Base-by-base conservation (phyloP, 2,797 vertebrate species). In the Novumbra hubbsi region DNA sequence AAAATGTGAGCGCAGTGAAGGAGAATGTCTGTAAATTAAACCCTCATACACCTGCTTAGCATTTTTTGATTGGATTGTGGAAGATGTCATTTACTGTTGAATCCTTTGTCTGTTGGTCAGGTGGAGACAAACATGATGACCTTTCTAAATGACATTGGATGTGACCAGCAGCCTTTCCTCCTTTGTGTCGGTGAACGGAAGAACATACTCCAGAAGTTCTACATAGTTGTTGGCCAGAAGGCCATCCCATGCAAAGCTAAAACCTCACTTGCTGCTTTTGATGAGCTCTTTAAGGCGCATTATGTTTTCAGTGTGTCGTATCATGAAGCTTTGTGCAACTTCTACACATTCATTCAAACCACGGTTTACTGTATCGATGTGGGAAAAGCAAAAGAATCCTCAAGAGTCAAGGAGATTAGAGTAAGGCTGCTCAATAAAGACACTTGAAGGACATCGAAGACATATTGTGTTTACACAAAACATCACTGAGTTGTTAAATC, bases 101-200 rank as follows among this genome's bases (percentile, higher is more conserved):
- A 41, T 49, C 45, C 38, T 74, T 48, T 41, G 16, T 65, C 55
- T 70, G 38, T 70, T 50, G 55, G 68, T 38, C 28, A 86, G 74
- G 69, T 80, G n/a, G 75, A 67, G 55, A 57, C 71, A 57, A 82
- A 72, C 60, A 69, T 80, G 19, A 66, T 15, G 55, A 78, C 77
- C 70, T 78, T 78, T 71, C 62, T 82, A 52, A 38, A 52, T 21
- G 73, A 73, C 30, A 41, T 63, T 64, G 38, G 30, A 73, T 16
- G 6, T 57, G 30, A 57, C n/a, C 55, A 63, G 17, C 76, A 85
- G 19, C 76, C 78, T 1, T 73, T 82, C 67, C 73, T 84, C 14
- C 78, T 84, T 45, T 81, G 81, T 69, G 68, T 70, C 8, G 72
- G 70, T 5, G 69, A 81, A 63, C 45, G 80, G 55, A 84, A 69